phyloP scores from a whole-genome alignment of 1,140 invertebrate genomes.

The Ridgeia piscesae region DNA sequence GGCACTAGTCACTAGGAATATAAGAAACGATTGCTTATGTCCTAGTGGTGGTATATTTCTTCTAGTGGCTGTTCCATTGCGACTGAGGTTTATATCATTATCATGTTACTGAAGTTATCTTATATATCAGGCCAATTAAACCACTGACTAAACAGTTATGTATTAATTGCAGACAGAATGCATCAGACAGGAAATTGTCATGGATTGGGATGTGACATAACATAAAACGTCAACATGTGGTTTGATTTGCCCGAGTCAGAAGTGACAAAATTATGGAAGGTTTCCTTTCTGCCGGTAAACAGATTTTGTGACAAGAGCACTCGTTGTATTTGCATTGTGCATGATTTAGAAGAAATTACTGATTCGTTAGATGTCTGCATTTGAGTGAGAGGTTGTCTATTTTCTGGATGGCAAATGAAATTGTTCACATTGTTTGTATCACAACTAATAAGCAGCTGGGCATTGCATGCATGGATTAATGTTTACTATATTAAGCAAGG shows the following conservation, averaged over 20 bases:
- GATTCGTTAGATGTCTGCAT: background rate
- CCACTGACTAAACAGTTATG: background rate
- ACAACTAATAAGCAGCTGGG: background rate
- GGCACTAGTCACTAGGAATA: background rate
- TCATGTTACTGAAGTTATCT: background rate
- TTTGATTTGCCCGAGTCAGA: background rate
- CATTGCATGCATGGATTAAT: background rate
- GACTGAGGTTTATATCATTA: background rate
- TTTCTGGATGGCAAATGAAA: background rate
- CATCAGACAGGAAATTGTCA: background rate
- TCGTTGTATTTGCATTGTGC: background rate
- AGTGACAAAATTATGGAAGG: background rate
- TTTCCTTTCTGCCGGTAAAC: background rate
- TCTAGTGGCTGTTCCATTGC: background rate
- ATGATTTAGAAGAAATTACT: background rate
- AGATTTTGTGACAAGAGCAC: background rate
- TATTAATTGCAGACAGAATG: background rate
- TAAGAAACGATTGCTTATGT: background rate
- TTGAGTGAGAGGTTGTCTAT: background rate
- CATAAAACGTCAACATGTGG: background rate
- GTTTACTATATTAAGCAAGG: background rate
- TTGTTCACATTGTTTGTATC: background rate
- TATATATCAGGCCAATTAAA: background rate
- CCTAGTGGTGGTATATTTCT: background rate
- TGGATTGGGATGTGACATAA: background rate